phyloP scores from a whole-genome alignment of 2,888 invertebrate genomes.

The Herminia tarsipennalis region DNA sequence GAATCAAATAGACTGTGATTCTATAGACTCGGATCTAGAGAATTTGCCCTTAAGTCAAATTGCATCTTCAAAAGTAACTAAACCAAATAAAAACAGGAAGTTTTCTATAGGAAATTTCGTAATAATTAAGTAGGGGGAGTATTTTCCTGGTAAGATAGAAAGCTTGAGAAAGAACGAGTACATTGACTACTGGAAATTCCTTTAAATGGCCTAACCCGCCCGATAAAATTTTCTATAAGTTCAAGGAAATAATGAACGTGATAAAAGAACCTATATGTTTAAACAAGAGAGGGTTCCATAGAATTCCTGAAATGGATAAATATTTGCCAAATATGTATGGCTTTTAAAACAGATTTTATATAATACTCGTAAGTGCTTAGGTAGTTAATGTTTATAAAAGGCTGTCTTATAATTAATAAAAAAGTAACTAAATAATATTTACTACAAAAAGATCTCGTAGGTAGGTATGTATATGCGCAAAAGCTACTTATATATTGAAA shows the following conservation, averaged over 20 bases:
- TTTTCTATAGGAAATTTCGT: not conserved
- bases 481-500: no score
- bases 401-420: no score
- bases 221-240: conserved; percentile 19
- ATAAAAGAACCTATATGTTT: not conserved
- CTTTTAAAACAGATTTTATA: no score
- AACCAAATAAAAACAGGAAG: no score
- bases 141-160: conserved; percentile 2
- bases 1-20: not conserved
- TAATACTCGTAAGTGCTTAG: not conserved
- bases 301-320: not conserved
- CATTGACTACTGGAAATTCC: conserved; percentile 17
- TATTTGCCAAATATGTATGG: not conserved
- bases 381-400: no score
- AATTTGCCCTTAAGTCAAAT: not conserved
- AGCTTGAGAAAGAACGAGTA: not conserved
- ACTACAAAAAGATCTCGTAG: no score
- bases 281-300: not conserved
- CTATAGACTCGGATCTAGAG: not conserved
- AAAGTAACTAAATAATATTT: no score
- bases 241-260: not conserved
- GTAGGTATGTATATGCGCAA: no score
- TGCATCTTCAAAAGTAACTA: not conserved
- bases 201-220: conserved; percentile 22
- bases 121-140: not conserved